Percentiles rank a stretch among this genome's conserved stretches.
These are phyloP conservation scores for Phania funesta DNA, from an alignment of 2,888 invertebrate genomes.

Conservation along the genomic window DNA sequence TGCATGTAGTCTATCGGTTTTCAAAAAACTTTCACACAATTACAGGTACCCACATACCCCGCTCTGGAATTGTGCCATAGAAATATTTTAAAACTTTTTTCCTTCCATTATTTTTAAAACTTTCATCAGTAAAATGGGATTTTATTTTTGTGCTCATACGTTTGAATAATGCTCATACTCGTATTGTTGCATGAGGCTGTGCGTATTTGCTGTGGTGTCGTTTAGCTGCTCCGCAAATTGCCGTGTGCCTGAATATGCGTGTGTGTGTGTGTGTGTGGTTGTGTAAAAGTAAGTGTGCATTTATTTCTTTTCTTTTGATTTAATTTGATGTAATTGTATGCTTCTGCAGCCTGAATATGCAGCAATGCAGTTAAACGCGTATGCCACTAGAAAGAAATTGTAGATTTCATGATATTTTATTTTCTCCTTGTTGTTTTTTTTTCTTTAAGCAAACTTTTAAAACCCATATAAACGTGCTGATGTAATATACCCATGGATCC, in stretches of 20 bases:
- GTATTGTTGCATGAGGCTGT: background rate
- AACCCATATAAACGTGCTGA: background rate
- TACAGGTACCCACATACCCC: background rate
- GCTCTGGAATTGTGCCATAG: background rate
- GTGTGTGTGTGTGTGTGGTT: background rate
- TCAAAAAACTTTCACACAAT: background rate
- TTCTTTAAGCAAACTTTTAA: constrained; percentile 4
- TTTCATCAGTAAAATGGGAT: constrained; percentile 60
- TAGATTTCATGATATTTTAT: constrained; percentile 41
- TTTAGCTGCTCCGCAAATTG: constrained; percentile 15
- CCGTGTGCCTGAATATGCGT: background rate
- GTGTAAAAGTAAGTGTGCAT: constrained; percentile 18
- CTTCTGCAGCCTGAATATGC: constrained; percentile 17
- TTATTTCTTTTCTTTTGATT: constrained; percentile 47
- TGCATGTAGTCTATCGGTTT: too few species aligned
- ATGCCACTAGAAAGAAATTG: constrained; percentile 42
- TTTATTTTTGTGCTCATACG: constrained; percentile 46
- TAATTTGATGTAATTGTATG: constrained; percentile 33
- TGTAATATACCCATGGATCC: background rate
- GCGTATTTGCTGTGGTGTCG: constrained; percentile 22
- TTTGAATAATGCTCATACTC: constrained; percentile 43
- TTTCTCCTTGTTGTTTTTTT: constrained; percentile 5
- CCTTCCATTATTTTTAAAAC: constrained; percentile 45
- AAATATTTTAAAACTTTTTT: background rate
- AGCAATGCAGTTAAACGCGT: constrained; percentile 54